Conservation (phyloP, 1,140 invertebrate species). For the Brachionus paranguensis region DNA sequence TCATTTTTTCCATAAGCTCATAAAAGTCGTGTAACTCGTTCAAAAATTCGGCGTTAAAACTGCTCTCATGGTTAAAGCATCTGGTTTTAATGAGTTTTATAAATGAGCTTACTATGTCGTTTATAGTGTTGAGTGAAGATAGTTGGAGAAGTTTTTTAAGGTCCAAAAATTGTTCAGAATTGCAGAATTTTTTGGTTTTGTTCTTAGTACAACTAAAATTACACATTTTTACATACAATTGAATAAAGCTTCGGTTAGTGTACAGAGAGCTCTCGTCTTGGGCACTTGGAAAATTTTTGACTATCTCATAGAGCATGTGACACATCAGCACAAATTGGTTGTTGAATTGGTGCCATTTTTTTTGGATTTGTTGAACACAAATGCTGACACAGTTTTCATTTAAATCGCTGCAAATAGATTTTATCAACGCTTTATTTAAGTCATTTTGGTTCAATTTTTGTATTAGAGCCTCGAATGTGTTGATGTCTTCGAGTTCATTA, state of each 20-base stretch:
- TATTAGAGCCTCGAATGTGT: background rate
- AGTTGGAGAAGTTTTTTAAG: constrained; percentile 29
- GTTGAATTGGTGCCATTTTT: constrained; percentile 34
- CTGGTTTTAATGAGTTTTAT: background rate
- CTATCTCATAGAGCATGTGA: constrained; percentile 10
- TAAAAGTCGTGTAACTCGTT: constrained; percentile 11
- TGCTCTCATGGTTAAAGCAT: background rate
- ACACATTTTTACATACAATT: constrained; percentile 4
- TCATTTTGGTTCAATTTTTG: constrained; percentile 6
- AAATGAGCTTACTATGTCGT: constrained; percentile 4
- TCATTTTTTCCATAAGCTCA: constrained; percentile 16
- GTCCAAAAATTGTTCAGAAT: background rate
- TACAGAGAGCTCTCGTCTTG: constrained; percentile 15
- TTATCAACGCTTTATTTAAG: background rate
- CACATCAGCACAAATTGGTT: constrained; percentile 32
- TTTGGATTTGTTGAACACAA: constrained; percentile 28
- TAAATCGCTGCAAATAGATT: background rate
- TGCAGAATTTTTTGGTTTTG: background rate
- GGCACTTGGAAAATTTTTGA: constrained; percentile 20
- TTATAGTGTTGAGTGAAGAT: constrained; percentile 18
- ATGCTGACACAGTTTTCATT: constrained; percentile 1
- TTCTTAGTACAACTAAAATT: constrained; percentile 7
- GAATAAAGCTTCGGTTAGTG: constrained; percentile 8
- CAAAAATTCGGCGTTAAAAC: background rate
- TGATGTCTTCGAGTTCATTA: background rate